These are phyloP conservation scores for Probosciger aterrimus DNA, from an alignment of 2,113 vertebrate species.

Conservation along the genomic window DNA sequence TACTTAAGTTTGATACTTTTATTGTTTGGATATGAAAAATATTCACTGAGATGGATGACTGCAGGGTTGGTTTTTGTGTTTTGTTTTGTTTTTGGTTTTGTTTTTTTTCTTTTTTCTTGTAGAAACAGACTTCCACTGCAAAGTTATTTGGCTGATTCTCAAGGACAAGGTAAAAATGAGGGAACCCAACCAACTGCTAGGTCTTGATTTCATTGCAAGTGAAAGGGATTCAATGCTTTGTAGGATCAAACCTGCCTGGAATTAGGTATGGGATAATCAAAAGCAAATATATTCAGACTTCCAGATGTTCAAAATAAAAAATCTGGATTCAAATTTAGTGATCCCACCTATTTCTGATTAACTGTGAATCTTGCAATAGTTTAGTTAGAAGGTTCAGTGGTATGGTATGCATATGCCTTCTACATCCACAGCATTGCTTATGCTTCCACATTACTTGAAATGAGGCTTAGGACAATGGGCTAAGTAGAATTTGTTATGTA, in stretches of 20 bases:
- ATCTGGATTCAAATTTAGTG: neutral
- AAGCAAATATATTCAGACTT: neutral
- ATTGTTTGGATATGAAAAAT: conserved; percentile 14
- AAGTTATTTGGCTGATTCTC: neutral
- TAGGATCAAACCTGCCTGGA: neutral
- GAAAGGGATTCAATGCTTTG: neutral
- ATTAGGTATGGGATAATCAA: neutral
- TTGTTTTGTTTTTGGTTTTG: neutral
- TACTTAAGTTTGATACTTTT: conserved; percentile 40
- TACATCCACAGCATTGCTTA: neutral
- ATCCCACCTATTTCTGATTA: neutral
- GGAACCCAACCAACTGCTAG: neutral
- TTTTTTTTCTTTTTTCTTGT: neutral
- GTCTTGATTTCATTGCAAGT: neutral
- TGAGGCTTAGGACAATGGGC: neutral
- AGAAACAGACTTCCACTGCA: neutral
- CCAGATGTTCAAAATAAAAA: neutral
- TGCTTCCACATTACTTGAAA: neutral
- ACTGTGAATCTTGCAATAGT: neutral
- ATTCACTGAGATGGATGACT: neutral
- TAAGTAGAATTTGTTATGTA: neutral
- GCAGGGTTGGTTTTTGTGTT: neutral
- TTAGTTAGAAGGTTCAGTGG: neutral
- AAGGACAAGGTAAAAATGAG: neutral
- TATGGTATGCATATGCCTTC: neutral